Evolutionary conservation across 2,888 invertebrate species (phyloP).

Genomic region (Cheiracanthium punctorium): DNA sequence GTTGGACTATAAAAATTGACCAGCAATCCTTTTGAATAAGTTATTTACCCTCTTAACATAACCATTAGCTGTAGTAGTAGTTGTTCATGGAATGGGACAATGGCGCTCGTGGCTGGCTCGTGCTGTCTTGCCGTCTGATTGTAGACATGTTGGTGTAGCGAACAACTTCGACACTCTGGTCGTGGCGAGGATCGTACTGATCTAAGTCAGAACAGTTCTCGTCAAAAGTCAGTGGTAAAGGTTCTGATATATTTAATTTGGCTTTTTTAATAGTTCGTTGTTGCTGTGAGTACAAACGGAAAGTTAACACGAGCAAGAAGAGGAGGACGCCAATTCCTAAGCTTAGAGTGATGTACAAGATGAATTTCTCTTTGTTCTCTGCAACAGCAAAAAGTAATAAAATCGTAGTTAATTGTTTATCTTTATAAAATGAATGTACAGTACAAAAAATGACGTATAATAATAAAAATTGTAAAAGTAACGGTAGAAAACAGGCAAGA

Average conservation of each 20-base stretch:
- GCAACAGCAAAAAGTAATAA: slow-evolving; percentile 73
- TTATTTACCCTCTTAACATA: neutral
- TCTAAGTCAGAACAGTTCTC: slow-evolving; percentile 63
- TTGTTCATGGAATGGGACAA: slow-evolving; percentile 72
- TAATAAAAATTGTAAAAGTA: too few species aligned
- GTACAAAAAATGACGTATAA: too few species aligned
- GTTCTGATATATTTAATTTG: slow-evolving; percentile 63
- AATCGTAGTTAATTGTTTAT: too few species aligned
- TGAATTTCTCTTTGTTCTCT: slow-evolving; percentile 88
- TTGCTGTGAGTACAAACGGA: slow-evolving; percentile 70
- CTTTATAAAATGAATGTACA: too few species aligned
- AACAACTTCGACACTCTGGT: slow-evolving; percentile 67
- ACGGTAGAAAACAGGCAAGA: too few species aligned
- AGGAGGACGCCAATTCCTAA: slow-evolving; percentile 66
- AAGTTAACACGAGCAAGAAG: slow-evolving; percentile 68
- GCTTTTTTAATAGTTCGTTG: slow-evolving; percentile 58
- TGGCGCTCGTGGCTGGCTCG: slow-evolving; percentile 77
- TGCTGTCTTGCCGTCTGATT: slow-evolving; percentile 73
- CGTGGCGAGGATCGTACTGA: slow-evolving; percentile 61
- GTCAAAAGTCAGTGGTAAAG: slow-evolving; percentile 46
- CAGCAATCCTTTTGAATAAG: slow-evolving; percentile 32
- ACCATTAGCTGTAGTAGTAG: slow-evolving; percentile 72
- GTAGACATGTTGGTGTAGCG: slow-evolving; percentile 70
- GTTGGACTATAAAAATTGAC: slow-evolving; percentile 44
- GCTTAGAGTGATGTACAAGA: slow-evolving; percentile 82